Conservation (phyloP, 2,797 vertebrate genomes). For the Avahi laniger region DNA sequence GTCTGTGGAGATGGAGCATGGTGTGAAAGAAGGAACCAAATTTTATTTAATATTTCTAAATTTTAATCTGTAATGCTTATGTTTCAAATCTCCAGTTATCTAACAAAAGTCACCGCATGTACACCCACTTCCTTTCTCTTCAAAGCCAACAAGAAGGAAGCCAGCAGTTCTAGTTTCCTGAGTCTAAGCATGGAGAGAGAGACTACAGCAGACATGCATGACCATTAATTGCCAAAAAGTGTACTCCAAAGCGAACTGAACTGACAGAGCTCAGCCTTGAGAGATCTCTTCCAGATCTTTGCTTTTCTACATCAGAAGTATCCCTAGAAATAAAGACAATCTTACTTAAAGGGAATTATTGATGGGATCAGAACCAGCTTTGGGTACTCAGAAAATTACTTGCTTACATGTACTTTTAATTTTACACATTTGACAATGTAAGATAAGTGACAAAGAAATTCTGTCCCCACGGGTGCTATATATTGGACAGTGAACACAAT, state of each 20-base stretch:
- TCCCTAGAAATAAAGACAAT: background rate
- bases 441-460: slow-evolving; percentile 22
- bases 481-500: background rate
- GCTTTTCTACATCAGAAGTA: background rate
- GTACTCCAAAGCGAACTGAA: background rate
- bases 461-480: background rate
- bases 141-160: background rate
- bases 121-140: background rate
- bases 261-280: background rate
- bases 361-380: background rate
- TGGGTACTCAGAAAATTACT: background rate
- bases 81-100: background rate
- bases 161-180: background rate
- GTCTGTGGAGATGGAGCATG: background rate
- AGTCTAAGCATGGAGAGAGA: background rate
- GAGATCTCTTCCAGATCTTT: background rate
- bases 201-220: background rate
- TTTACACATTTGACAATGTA: background rate
- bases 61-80: background rate
- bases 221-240: background rate
- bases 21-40: background rate
- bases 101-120: background rate
- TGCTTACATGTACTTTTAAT: background rate
- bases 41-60: background rate
- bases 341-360: background rate